Evolutionary conservation across 2,113 vertebrate species (phyloP).

Genomic region (Grammatotria lemairii): DNA sequence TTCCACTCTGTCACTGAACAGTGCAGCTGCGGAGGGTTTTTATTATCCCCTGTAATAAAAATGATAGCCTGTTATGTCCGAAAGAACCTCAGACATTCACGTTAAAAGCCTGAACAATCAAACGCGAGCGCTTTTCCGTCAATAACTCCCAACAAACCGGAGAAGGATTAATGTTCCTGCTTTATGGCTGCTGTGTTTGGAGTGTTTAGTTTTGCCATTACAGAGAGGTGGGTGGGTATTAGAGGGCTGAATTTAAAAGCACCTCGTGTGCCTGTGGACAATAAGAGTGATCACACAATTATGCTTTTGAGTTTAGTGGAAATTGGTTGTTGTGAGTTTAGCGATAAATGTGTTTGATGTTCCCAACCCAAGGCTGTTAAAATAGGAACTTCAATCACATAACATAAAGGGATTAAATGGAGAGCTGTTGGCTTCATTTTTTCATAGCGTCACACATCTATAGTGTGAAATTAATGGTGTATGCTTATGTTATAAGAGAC

Average conservation of each 20-base stretch:
- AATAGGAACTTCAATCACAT: conserved; percentile 7
- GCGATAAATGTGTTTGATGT: conserved; percentile 25
- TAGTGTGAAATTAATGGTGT: not conserved
- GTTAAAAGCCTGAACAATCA: conserved; percentile 16
- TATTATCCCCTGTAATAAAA: conserved; percentile 14
- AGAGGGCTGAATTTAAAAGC: conserved; percentile 9
- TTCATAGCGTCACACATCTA: not conserved
- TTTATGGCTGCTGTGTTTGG: not conserved
- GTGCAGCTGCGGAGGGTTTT: not conserved
- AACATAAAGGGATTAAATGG: conserved; percentile 29
- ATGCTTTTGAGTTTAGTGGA: conserved; percentile 12
- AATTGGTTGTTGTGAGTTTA: conserved; percentile 31
- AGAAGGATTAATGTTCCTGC: conserved; percentile 23
- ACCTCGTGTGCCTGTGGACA: not conserved
- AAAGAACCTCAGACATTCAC: not conserved
- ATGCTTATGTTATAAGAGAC: not conserved
- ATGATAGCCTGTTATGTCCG: conserved; percentile 23
- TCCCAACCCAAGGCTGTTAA: conserved; percentile 6
- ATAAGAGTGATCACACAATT: conserved; percentile 7
- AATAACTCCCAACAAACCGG: conserved; percentile 6
- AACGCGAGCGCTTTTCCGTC: not conserved
- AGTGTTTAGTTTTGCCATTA: not conserved
- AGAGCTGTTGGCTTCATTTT: not conserved
- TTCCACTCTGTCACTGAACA: not conserved
- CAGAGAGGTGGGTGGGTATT: not conserved